Base-by-base conservation (phyloP, 2,888 invertebrate species). In the Andrena flavipes region DNA sequence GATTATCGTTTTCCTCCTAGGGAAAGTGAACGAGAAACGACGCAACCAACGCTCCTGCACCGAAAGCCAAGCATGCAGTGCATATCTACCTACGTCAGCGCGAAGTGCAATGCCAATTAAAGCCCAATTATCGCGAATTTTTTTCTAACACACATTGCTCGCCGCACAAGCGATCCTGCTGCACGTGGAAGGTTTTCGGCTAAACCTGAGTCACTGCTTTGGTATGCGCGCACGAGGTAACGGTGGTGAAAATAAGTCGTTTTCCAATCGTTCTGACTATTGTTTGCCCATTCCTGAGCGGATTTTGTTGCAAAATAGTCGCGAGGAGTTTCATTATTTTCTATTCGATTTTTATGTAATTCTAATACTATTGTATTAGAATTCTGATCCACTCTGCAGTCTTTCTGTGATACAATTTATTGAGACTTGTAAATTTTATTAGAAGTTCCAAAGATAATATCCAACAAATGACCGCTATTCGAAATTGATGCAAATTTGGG, bases 1-100 rank as follows among this genome's bases (percentile, higher is more conserved):
- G 60, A 75, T 84, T 84, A 86, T 79, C 86, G 80, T 83, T 88
- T 80, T 82, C 78, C 60, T 87, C 73, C 26, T 72, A 84, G 87
- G 76, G 88, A 88, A 88, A 88, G 88, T 88, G 84, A 87, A 86
- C 76, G 64, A 80, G 74, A 60, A 75, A 77, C 81, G 62, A 70
- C 42, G 80, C 56, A 56, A 56, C 23, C 72, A 81, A 51, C 30
- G 71, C 67, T n/a, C 13, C 72, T 59, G 62, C 65, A 48, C 74
- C 72, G 63, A 76, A 54, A 75, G 59, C 26, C 60, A 64, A 30
- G 33, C 51, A 26, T 23, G 30, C 51, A 23, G 67, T 48, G 72
- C 80, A 76, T 67, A 72, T 74, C 59, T 10, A 54, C 16, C 42
- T 42, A 42, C 42, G 42, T 42, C 42, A 42, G 16, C 42, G 30